Evolutionary conservation across 2,113 vertebrate species (phyloP).

Genomic region (Calyptommatus sinebrachiatus): DNA sequence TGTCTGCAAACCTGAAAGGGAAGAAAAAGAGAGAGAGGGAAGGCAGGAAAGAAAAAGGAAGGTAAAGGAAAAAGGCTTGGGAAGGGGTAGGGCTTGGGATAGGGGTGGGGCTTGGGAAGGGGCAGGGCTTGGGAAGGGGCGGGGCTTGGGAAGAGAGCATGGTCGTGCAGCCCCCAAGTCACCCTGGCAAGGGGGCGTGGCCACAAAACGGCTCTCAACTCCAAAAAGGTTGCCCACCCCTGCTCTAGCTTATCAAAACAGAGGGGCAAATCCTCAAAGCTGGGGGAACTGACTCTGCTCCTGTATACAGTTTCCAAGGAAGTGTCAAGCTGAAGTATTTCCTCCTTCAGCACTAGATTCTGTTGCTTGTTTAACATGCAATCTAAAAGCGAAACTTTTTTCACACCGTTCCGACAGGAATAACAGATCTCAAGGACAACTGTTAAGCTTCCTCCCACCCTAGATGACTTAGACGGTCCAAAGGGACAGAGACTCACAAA

Average conservation of each 20-base stretch:
- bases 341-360: background rate
- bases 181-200: no score
- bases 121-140: no score
- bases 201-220: no score
- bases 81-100: no score
- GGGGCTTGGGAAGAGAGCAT: no score
- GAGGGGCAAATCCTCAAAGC: background rate
- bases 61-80: no score
- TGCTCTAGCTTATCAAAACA: background rate
- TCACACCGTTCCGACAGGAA: fast-evolving
- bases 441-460: background rate
- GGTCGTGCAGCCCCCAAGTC: no score
- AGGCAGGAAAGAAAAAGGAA: no score
- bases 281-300: background rate
- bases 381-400: background rate
- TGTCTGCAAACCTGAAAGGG: no score
- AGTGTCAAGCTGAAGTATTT: background rate
- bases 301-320: background rate
- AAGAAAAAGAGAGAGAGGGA: no score
- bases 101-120: no score
- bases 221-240: no score
- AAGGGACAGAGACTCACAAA: background rate
- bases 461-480: background rate
- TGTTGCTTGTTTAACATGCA: fast-evolving
- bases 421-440: fast-evolving